Base-by-base conservation (phyloP, 1,140 invertebrate species). In the Littorina saxatilis region DNA sequence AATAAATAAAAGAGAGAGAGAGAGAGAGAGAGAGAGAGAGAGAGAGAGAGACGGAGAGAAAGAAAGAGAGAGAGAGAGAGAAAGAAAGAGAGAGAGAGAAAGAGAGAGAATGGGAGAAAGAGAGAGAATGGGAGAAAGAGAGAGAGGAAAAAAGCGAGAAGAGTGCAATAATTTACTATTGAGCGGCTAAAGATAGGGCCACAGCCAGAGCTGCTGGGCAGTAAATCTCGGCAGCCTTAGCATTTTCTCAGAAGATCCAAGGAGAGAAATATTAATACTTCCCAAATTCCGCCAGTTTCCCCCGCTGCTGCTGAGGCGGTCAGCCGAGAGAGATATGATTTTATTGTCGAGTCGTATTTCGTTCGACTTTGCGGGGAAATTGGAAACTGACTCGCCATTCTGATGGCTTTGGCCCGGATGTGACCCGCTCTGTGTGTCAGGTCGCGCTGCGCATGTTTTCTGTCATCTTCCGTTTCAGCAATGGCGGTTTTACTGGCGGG, bases 1-100 rank as follows among this genome's bases (percentile, higher is more conserved):
- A 82, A 82, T 82, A 82, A 82, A 82, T 82, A 79, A 79, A 76
- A 82, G 76, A 82, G 66, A 78, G n/a, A n/a, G n/a, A n/a, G n/a
- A n/a, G n/a, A 77, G 52, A n/a, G n/a, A n/a, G n/a, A n/a, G n/a
- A n/a, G n/a, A n/a, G n/a, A n/a, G n/a, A n/a, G n/a, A n/a, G n/a
- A n/a, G n/a, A n/a, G n/a, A n/a, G n/a, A n/a, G n/a, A n/a, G n/a
- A n/a, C n/a, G n/a, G n/a, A n/a, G n/a, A n/a, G n/a, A n/a, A n/a
- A n/a, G n/a, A n/a, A n/a, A n/a, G n/a, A n/a, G n/a, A n/a, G n/a
- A n/a, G n/a, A n/a, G n/a, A n/a, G n/a, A n/a, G n/a, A n/a, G n/a
- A n/a, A n/a, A n/a, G n/a, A n/a, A n/a, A n/a, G n/a, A n/a, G n/a
- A n/a, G n/a, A n/a, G n/a, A n/a, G n/a, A n/a, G n/a, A n/a, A n/a